Percentiles rank a stretch among this genome's conserved stretches.
These are phyloP conservation scores for Danaus melanippus DNA, from an alignment of 1,140 invertebrate species.

Conservation along the genomic window DNA sequence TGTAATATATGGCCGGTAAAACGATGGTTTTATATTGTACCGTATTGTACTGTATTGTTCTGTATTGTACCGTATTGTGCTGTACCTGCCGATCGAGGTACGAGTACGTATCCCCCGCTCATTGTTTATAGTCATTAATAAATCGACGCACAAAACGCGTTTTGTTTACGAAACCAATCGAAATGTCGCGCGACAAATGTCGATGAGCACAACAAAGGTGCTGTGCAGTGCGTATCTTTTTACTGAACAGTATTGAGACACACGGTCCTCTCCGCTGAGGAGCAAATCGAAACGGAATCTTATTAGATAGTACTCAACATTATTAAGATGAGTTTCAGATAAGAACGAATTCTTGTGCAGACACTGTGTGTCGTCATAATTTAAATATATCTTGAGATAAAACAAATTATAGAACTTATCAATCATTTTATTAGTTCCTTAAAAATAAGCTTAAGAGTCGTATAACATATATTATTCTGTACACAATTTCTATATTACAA, in stretches of 20 bases:
- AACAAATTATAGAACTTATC: no score
- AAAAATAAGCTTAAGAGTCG: no score
- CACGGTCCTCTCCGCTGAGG: conserved; percentile 10
- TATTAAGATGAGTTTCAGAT: no score
- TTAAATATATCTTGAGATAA: no score
- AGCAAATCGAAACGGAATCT: no score
- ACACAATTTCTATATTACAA: no score
- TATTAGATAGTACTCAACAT: no score
- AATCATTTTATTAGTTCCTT: no score
- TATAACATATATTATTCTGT: no score
- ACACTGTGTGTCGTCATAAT: no score
- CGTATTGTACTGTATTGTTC: conserved; percentile 1
- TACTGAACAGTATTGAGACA: conserved; percentile 26
- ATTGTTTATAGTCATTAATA: conserved; percentile 54
- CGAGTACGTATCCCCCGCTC: conserved; percentile 22
- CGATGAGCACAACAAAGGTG: conserved; percentile 50
- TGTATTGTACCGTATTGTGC: conserved; percentile 19
- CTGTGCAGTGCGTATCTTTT: conserved; percentile 47
- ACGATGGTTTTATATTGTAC: conserved; percentile 19
- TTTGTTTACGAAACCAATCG: conserved; percentile 57
- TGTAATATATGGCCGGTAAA: conserved; percentile 3
- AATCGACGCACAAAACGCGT: conserved; percentile 52
- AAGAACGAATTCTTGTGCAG: no score
- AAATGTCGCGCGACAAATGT: conserved; percentile 55
- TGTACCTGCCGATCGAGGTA: conserved; percentile 43